Conservation (phyloP, 2,797 vertebrate species). For the Lutjanus argentimaculatus region DNA sequence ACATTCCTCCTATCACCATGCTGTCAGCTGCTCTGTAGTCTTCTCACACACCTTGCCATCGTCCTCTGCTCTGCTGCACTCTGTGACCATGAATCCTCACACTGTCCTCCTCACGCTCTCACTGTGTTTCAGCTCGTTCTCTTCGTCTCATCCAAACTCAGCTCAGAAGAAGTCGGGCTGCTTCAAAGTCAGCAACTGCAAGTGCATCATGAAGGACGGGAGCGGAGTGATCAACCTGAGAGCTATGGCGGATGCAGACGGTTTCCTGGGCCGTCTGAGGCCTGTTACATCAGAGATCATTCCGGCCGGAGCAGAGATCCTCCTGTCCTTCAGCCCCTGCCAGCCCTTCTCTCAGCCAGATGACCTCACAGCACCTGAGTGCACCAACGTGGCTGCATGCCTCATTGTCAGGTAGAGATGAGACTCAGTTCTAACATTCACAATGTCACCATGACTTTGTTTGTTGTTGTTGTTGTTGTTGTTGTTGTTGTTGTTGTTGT, state of each 20-base stretch:
- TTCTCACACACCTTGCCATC: not conserved
- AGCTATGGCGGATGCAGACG: slow-evolving; percentile 73
- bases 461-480: not conserved
- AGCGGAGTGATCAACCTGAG: slow-evolving; percentile 83
- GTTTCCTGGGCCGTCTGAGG: slow-evolving; percentile 72
- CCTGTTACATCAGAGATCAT: slow-evolving; percentile 38
- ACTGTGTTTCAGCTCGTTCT: not conserved
- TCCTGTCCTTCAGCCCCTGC: slow-evolving; percentile 85
- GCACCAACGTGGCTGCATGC: slow-evolving; percentile 77
- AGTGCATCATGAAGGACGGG: slow-evolving; percentile 87
- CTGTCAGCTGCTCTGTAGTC: slow-evolving; percentile 51
- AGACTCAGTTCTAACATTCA: not conserved
- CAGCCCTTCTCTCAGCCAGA: slow-evolving; percentile 81
- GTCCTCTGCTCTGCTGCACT: not conserved
- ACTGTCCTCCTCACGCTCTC: slow-evolving; percentile 11
- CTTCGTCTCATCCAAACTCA: not conserved
- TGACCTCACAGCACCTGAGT: slow-evolving; percentile 61
- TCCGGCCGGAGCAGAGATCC: slow-evolving; percentile 22
- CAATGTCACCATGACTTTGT: not conserved
- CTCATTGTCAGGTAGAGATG: slow-evolving; percentile 71
- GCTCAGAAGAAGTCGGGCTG: slow-evolving; percentile 65
- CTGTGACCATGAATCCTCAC: slow-evolving; percentile 52
- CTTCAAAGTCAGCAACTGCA: slow-evolving; percentile 85
- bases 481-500: too few species aligned
- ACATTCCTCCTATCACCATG: slow-evolving; percentile 54